Conservation (phyloP, 2,888 invertebrate genomes). For the Leptinotarsa haldemani region DNA sequence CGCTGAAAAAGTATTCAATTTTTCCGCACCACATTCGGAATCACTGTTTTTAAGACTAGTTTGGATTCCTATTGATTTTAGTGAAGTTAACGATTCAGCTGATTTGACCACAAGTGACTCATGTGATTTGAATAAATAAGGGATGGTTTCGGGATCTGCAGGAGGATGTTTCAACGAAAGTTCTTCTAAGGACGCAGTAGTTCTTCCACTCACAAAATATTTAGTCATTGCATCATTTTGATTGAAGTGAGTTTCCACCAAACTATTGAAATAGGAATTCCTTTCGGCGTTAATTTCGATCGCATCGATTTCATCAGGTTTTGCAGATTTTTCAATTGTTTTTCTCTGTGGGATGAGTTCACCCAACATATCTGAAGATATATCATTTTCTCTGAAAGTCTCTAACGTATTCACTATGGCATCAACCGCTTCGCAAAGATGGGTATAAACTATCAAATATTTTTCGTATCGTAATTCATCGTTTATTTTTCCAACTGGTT, state of each 20-base stretch:
- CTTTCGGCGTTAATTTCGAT: constrained; percentile 23
- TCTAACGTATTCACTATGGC: constrained; percentile 40
- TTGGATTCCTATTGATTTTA: constrained; percentile 6
- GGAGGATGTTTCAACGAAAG: not conserved
- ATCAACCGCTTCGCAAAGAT: constrained; percentile 34
- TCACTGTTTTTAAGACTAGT: not conserved
- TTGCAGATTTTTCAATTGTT: constrained; percentile 1
- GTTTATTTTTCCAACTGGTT: not conserved
- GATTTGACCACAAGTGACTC: constrained; percentile 4
- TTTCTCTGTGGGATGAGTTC: constrained; percentile 20
- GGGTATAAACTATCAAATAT: constrained; percentile 43
- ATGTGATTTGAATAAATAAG: constrained; percentile 13
- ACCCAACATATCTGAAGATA: constrained; percentile 28
- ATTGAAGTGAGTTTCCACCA: constrained; percentile 31
- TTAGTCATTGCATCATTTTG: constrained; percentile 33
- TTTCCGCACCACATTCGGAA: not conserved
- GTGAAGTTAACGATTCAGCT: constrained; percentile 1
- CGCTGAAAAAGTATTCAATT: too few relatives aligned
- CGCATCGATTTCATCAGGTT: not conserved
- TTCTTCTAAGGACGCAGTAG: not conserved
- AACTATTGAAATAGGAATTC: constrained; percentile 35
- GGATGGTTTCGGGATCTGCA: constrained; percentile 9
- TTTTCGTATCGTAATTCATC: constrained; percentile 28
- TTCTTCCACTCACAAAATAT: constrained; percentile 36
- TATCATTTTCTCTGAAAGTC: constrained; percentile 37